These are phyloP conservation scores for Dissostichus mawsoni DNA, from an alignment of 2,113 vertebrate genomes.

Conservation along the genomic window DNA sequence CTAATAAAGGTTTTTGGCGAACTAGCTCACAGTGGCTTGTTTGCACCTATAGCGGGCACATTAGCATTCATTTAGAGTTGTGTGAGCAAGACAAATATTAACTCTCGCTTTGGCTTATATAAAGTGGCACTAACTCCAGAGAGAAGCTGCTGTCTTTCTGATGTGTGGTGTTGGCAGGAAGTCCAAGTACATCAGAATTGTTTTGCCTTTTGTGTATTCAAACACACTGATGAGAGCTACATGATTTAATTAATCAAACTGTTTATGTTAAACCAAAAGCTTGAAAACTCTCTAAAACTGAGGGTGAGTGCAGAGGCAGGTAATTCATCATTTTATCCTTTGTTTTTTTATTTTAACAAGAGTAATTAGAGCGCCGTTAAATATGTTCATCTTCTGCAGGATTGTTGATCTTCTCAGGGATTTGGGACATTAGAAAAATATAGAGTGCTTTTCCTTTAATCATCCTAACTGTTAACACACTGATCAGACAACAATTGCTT, in stretches of 20 bases:
- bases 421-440: neutral
- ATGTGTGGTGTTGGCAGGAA: neutral
- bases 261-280: neutral
- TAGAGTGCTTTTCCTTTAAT: constrained; percentile 16
- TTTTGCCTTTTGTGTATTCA: constrained; percentile 4
- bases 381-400: too few relatives aligned
- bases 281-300: neutral
- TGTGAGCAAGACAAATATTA: too few relatives aligned
- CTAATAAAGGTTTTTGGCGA: neutral
- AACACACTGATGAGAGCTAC: neutral
- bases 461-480: neutral
- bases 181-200: neutral
- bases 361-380: too few relatives aligned
- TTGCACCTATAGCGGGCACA: neutral
- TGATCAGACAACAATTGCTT: constrained; percentile 14
- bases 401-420: neutral
- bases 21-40: neutral
- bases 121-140: neutral
- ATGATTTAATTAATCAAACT: constrained; percentile 8
- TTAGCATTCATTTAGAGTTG: neutral
- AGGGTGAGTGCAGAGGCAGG: neutral
- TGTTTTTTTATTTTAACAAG: neutral
- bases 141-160: constrained; percentile 3
- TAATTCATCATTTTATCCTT: neutral
- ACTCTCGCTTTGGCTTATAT: neutral